Conservation (phyloP, 2,113 vertebrate species). For the Pterophyllum scalare region DNA sequence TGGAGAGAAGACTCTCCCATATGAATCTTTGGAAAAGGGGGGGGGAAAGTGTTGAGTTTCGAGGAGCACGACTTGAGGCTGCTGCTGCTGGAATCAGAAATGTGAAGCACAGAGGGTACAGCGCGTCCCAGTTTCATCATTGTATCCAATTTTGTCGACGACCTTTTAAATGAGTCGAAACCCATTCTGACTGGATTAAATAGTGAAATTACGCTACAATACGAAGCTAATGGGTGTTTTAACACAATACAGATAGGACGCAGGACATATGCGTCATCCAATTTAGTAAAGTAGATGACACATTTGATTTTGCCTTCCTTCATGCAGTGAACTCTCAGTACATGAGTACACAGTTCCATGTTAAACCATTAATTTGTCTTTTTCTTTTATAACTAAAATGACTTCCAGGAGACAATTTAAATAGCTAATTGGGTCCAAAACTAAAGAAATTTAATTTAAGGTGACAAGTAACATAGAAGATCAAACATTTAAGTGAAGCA, state of each 20-base stretch:
- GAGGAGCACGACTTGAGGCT: constrained; percentile 37
- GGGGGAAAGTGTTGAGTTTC: constrained; percentile 1
- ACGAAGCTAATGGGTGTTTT: constrained; percentile 25
- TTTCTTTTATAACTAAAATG: neutral
- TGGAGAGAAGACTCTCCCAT: neutral
- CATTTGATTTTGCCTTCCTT: neutral
- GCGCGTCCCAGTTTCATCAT: constrained; percentile 64
- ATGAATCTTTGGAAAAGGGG: constrained; percentile 11
- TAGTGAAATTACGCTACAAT: constrained; percentile 13
- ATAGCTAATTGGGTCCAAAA: no score
- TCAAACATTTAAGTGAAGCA: neutral
- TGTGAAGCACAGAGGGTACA: constrained; percentile 41
- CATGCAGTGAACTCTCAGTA: neutral
- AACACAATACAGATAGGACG: constrained; percentile 9
- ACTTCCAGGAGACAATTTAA: no score
- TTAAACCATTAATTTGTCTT: neutral
- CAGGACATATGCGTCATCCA: constrained; percentile 12
- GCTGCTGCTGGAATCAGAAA: constrained; percentile 37
- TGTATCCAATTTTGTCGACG: constrained; percentile 57
- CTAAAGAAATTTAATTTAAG: neutral
- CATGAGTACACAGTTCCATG: neutral
- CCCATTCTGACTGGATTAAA: constrained; percentile 50
- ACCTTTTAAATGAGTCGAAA: constrained; percentile 52
- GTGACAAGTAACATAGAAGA: neutral
- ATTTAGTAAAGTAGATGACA: constrained; percentile 31